Conservation (phyloP, 2,888 invertebrate species). For the Mechanitis mazaeus region DNA sequence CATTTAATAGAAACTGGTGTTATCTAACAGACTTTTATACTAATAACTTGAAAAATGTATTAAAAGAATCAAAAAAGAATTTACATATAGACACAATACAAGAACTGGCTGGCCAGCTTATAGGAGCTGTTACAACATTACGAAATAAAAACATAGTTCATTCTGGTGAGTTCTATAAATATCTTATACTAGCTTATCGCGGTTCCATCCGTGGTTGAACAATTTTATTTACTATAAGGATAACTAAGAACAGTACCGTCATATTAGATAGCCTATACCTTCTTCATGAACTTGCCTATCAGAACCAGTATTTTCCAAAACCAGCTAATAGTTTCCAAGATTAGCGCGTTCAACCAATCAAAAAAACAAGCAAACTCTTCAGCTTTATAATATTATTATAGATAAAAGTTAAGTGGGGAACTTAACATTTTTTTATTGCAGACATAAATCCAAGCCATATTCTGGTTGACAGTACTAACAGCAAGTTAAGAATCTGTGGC, state of each 20-base stretch:
- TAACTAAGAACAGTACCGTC: too few relatives aligned
- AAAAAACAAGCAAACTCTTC: too few relatives aligned
- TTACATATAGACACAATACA: slow-evolving; percentile 47
- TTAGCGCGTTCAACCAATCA: too few relatives aligned
- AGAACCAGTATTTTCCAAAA: too few relatives aligned
- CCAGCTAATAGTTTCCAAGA: too few relatives aligned
- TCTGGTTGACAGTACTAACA: slow-evolving; percentile 38
- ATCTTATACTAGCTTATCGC: too few relatives aligned
- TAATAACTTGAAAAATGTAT: slow-evolving; percentile 39
- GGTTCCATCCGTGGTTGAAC: too few relatives aligned
- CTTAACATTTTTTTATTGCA: slow-evolving; percentile 35
- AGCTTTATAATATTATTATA: too few relatives aligned
- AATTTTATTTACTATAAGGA: too few relatives aligned
- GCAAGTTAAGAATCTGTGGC: slow-evolving; percentile 50
- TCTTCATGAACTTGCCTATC: too few relatives aligned
- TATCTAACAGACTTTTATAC: slow-evolving; percentile 53
- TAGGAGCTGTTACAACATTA: slow-evolving; percentile 45
- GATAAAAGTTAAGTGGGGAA: slow-evolving; percentile 8
- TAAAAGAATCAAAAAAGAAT: slow-evolving; percentile 29
- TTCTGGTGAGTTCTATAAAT: slow-evolving; percentile 39
- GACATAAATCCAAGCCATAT: slow-evolving; percentile 58
- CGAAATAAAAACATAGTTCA: slow-evolving; percentile 47
- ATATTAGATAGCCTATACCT: too few relatives aligned
- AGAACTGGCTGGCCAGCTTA: slow-evolving; percentile 44
- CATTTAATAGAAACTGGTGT: slow-evolving; percentile 36